Evolutionary conservation across 2,888 invertebrate species (phyloP).

Genomic region (Noctuana brunneofusca): DNA sequence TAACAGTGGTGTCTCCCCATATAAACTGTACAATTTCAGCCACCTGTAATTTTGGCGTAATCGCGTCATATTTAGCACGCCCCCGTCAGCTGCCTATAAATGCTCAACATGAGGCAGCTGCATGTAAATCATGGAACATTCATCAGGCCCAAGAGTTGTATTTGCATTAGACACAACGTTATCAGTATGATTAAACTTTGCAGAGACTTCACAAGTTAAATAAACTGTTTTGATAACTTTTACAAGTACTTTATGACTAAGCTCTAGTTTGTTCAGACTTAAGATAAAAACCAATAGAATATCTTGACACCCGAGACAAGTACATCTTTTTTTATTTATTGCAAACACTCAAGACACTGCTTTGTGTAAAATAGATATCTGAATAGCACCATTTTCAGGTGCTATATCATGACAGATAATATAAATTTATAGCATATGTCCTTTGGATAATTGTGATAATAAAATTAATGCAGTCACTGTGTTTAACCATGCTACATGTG

Average conservation of each 20-base stretch:
- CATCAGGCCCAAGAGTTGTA: constrained; percentile 16
- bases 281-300: constrained; percentile 30
- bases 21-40: neutral
- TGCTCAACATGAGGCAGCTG: constrained; percentile 16
- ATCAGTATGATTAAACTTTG: constrained; percentile 30
- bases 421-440: neutral
- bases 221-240: constrained; percentile 30
- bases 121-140: constrained; percentile 29
- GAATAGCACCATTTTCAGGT: constrained; percentile 7
- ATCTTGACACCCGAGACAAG: constrained; percentile 28
- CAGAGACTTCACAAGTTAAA: constrained; percentile 26
- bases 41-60: neutral
- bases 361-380: constrained; percentile 22
- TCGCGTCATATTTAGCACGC: neutral
- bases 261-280: constrained; percentile 26
- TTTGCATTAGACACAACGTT: constrained; percentile 25
- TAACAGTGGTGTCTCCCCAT: neutral
- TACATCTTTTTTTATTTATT: constrained; percentile 17
- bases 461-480: constrained; percentile 9
- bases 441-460: constrained; percentile 7
- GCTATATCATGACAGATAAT: constrained; percentile 15
- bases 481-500: constrained; percentile 7
- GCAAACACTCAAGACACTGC: constrained; percentile 20
- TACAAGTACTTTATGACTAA: constrained; percentile 26
- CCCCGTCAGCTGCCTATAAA: neutral